Percentiles rank a stretch among this genome's conserved stretches.
Evolutionary conservation across 2,888 invertebrate species (phyloP).

Genomic region (Argynnis bischoffii): DNA sequence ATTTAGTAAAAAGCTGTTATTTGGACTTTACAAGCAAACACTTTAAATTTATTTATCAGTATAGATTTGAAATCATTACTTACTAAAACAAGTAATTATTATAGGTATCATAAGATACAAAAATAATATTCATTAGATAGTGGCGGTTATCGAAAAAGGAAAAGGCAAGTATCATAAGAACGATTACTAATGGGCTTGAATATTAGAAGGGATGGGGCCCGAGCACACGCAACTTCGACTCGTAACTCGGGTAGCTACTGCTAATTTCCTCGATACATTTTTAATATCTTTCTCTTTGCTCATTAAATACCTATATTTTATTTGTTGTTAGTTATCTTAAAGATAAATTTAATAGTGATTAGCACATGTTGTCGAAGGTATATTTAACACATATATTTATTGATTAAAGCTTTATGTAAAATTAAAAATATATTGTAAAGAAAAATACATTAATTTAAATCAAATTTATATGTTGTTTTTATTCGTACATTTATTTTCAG

Average conservation of each 20-base stretch:
- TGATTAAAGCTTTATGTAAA: background rate
- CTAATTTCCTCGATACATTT: slow-evolving; percentile 49
- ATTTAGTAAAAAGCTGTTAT: too few relatives aligned
- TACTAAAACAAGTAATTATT: slow-evolving; percentile 14
- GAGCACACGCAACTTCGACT: slow-evolving; percentile 51
- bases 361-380: background rate
- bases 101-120: slow-evolving; percentile 4
- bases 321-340: background rate
- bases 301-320: slow-evolving; percentile 31
- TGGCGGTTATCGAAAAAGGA: slow-evolving; percentile 30
- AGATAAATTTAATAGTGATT: background rate
- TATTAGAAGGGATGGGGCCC: slow-evolving; percentile 50
- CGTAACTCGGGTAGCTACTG: slow-evolving; percentile 44
- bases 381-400: too few relatives aligned
- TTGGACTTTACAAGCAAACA: too few relatives aligned
- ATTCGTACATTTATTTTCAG: too few relatives aligned
- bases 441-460: too few relatives aligned
- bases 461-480: too few relatives aligned
- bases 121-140: slow-evolving; percentile 23
- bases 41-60: too few relatives aligned
- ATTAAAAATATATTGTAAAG: background rate
- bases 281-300: slow-evolving; percentile 49
- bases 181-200: slow-evolving; percentile 53
- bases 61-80: too few relatives aligned
- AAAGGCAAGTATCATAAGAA: slow-evolving; percentile 35